phyloP scores from a whole-genome alignment of 2,888 invertebrate genomes.

The Nomada flava region DNA sequence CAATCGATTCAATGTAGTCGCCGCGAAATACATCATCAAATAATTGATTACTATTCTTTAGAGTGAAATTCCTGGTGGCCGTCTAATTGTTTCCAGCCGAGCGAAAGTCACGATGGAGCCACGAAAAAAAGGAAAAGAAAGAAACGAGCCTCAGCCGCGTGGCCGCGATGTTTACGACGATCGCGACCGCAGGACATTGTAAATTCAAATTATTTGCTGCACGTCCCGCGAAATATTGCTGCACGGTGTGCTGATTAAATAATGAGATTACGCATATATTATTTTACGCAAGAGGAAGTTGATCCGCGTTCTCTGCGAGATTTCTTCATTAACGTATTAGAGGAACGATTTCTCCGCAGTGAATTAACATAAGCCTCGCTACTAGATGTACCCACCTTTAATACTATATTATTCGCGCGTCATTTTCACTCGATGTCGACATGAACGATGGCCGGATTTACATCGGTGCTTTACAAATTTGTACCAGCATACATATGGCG shows the following conservation, averaged over 20 bases:
- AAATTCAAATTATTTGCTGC: constrained; percentile 20
- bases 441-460: constrained; percentile 57
- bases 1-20: constrained; percentile 50
- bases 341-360: background rate
- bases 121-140: background rate
- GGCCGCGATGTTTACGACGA: constrained; percentile 5
- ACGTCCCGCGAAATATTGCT: constrained; percentile 25
- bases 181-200: constrained; percentile 11
- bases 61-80: constrained; percentile 58
- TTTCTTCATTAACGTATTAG: background rate
- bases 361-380: too few relatives aligned
- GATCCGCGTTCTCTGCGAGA: background rate
- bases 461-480: constrained; percentile 19
- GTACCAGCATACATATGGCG: background rate
- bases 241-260: constrained; percentile 49
- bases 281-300: background rate
- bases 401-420: constrained; percentile 54
- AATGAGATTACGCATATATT: constrained; percentile 36
- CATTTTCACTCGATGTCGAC: constrained; percentile 34
- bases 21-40: constrained; percentile 24
- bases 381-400: constrained; percentile 40
- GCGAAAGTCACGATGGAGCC: constrained; percentile 48
- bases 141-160: constrained; percentile 20
- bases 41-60: constrained; percentile 63
- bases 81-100: constrained; percentile 51